Percentiles rank a stretch among this genome's conserved stretches.
Evolutionary conservation across 1,140 invertebrate species (phyloP).

Genomic region (Drosophila sucinea): DNA sequence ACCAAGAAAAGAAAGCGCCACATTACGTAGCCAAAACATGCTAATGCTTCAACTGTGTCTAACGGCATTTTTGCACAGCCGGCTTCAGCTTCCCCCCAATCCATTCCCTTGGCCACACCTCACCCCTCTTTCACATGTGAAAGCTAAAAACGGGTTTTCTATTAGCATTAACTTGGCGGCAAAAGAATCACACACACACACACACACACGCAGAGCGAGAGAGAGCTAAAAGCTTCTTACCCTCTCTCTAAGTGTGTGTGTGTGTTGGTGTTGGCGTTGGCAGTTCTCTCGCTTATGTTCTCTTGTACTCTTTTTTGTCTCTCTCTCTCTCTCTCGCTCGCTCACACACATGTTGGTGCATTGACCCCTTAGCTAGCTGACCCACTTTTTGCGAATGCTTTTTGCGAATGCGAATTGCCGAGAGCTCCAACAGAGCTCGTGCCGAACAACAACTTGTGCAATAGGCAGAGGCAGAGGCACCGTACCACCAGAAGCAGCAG

Average conservation of each 20-base stretch:
- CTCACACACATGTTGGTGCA: constrained; percentile 62
- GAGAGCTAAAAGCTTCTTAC: constrained; percentile 26
- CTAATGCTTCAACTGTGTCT: constrained; percentile 61
- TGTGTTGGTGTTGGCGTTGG: constrained; percentile 8
- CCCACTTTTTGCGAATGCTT: constrained; percentile 77
- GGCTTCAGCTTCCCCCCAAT: constrained; percentile 48
- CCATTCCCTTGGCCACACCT: not conserved
- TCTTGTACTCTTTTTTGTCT: constrained; percentile 9
- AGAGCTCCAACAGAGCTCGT: constrained; percentile 53
- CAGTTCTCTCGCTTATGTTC: constrained; percentile 9
- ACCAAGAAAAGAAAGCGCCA: constrained; percentile 70
- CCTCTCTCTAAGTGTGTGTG: constrained; percentile 19
- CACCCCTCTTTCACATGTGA: constrained; percentile 62
- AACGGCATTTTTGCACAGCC: constrained; percentile 74
- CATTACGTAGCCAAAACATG: constrained; percentile 75
- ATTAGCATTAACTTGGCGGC: constrained; percentile 66
- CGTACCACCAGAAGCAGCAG: not conserved
- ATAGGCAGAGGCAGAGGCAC: constrained; percentile 35
- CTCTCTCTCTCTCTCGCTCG: constrained; percentile 37
- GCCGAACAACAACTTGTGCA: constrained; percentile 70
- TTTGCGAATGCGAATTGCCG: constrained; percentile 65
- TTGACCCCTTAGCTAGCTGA: constrained; percentile 77
- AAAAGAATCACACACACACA: constrained; percentile 55
- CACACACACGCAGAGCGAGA: constrained; percentile 15
- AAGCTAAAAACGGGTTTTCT: constrained; percentile 67